Conservation (phyloP, 2,888 invertebrate genomes). For the Chymomyza amoena region DNA sequence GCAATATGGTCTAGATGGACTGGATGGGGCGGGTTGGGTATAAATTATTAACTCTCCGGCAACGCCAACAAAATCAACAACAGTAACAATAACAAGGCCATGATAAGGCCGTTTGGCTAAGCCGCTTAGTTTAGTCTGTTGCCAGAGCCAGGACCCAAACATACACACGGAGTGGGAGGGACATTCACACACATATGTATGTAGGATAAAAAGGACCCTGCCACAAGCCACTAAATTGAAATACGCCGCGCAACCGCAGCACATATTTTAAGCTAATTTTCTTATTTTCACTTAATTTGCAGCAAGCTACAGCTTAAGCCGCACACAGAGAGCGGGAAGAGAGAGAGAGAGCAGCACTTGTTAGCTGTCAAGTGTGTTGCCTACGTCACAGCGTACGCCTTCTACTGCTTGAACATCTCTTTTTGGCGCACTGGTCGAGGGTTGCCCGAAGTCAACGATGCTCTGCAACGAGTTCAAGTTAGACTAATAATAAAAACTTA, state of each 20-base stretch:
- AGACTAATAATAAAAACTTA: conserved; percentile 73
- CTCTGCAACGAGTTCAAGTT: conserved; percentile 45
- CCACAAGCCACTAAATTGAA: conserved; percentile 3
- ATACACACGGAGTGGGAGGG: background rate
- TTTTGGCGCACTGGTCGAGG: conserved; percentile 6
- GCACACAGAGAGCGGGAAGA: background rate
- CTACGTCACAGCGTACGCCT: background rate
- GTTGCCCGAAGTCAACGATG: conserved; percentile 49
- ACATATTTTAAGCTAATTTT: conserved; percentile 65
- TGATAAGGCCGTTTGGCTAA: background rate
- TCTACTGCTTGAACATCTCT: background rate
- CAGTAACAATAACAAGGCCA: conserved; percentile 2
- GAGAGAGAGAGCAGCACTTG: background rate
- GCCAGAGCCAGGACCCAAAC: background rate
- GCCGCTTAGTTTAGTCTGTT: background rate
- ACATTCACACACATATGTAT: background rate
- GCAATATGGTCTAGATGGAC: background rate
- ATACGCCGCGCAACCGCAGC: conserved; percentile 23
- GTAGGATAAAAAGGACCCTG: background rate
- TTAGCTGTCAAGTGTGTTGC: conserved; percentile 39
- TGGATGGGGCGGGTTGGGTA: background rate
- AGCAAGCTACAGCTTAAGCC: background rate
- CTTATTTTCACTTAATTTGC: conserved; percentile 3
- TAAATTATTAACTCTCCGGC: background rate
- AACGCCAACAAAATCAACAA: conserved; percentile 4